A percentile compares a stretch with the other conserved stretches of the same genome.
These are phyloP conservation scores for Myripristis jacobus DNA, from an alignment of 2,797 vertebrate species.

Conservation along the genomic window DNA sequence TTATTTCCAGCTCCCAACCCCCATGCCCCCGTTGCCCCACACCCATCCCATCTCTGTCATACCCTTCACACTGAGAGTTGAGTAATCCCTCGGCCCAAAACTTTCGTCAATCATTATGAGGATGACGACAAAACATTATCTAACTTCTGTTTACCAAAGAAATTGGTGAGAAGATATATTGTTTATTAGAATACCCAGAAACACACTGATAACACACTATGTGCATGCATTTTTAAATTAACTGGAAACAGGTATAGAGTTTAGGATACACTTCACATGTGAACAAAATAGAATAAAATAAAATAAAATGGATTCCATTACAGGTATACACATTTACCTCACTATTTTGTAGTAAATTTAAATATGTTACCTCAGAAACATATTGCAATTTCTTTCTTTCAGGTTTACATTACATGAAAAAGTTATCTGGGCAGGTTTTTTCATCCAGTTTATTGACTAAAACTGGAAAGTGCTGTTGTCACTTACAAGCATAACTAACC, in stretches of 20 bases:
- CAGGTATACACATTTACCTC: background rate
- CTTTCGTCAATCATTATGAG: slow-evolving; percentile 58
- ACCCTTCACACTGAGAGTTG: slow-evolving; percentile 67
- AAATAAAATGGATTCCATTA: background rate
- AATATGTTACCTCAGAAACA: too few relatives aligned
- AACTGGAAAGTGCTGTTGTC: too few relatives aligned
- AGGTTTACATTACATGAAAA: too few relatives aligned
- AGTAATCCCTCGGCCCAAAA: slow-evolving; percentile 67
- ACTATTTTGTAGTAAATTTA: too few relatives aligned
- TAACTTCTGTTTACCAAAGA: slow-evolving; percentile 58
- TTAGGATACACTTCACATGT: background rate
- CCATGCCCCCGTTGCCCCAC: background rate
- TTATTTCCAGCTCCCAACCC: slow-evolving; percentile 7
- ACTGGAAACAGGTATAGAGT: slow-evolving; percentile 7
- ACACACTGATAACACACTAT: slow-evolving; percentile 14
- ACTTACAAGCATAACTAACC: too few relatives aligned
- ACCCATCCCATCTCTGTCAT: slow-evolving; percentile 48
- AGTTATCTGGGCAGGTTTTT: too few relatives aligned
- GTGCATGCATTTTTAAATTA: background rate
- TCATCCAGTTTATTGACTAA: too few relatives aligned
- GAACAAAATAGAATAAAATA: background rate
- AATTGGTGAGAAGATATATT: slow-evolving; percentile 47
- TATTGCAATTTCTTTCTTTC: too few relatives aligned
- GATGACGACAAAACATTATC: slow-evolving; percentile 64
- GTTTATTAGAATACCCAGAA: slow-evolving; percentile 32